These are phyloP conservation scores for Machimus atricapillus DNA, from an alignment of 2,888 invertebrate species.

Conservation along the genomic window DNA sequence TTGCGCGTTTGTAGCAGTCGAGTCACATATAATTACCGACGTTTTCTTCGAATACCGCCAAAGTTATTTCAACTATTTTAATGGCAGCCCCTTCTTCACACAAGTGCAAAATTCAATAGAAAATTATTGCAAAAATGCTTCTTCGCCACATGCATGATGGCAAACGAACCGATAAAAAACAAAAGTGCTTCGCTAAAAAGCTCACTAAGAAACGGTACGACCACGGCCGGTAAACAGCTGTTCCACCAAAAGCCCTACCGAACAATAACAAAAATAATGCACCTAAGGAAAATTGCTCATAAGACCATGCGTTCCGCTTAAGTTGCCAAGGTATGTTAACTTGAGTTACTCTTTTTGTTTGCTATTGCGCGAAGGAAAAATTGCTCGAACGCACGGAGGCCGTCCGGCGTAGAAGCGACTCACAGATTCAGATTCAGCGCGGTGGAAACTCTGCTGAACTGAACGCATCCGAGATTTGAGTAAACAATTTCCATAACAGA, in stretches of 20 bases:
- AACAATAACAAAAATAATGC: background rate
- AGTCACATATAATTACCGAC: background rate
- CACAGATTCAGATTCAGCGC: background rate
- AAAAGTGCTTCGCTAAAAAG: background rate
- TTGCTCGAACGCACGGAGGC: background rate
- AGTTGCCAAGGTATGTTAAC: constrained; percentile 35
- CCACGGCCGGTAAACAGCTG: background rate
- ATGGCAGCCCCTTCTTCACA: background rate
- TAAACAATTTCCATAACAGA: constrained; percentile 16
- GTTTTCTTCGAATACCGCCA: background rate
- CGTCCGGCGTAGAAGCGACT: background rate
- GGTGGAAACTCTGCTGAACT: constrained; percentile 25
- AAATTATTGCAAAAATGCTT: background rate
- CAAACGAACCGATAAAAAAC: background rate
- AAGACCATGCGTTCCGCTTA: constrained; percentile 29
- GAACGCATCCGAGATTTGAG: constrained; percentile 35
- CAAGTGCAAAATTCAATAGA: background rate
- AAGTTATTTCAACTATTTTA: background rate
- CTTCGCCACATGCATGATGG: background rate
- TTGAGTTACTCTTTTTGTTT: constrained; percentile 6
- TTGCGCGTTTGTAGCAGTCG: background rate
- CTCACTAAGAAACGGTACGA: background rate
- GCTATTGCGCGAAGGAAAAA: background rate
- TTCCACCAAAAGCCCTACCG: background rate
- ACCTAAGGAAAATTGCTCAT: background rate